Base-by-base conservation (phyloP, 1,140 invertebrate genomes). In the Polyergus mexicanus region DNA sequence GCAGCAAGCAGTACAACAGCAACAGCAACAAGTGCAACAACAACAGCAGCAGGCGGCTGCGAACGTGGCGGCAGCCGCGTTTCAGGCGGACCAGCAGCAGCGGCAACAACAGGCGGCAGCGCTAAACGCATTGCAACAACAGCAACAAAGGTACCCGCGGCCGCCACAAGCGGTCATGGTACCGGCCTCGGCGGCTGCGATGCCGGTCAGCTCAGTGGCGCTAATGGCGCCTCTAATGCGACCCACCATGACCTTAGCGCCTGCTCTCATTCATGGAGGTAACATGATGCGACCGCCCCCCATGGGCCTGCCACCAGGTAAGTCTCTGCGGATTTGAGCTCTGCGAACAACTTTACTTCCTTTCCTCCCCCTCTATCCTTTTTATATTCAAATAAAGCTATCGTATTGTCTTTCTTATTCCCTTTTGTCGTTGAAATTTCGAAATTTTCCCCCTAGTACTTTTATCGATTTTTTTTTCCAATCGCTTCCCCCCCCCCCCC, bases 241-340 rank as follows among this genome's bases (percentile, higher is more conserved):
- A 88, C 96, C 96, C 4, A 94, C 95, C 74, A 96, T 97, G 96
- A 95, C 96, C 66, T 95, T 96, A 56, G 97, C 96, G 84, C 97
- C 97, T 89, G 97, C 97, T 88, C 96, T 97, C 88, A 96, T 96
- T 93, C 95, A 96, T 81, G 96, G 96, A 92, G 96, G 96, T 92
- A 96, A 97, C 95, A 97, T 98, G 95, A 96, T 97, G 96, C 96
- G 97, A 93, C 97, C 96, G 91, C 96, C 96, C 90, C 96, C 95
- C 91, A 96, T 97, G 93, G 96, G 96, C 93, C 96, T 97, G 94
- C 97, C 97, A 86, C 96, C 97, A 96, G 97, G 97, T 97, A 96
- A 95, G 96, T 96, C 92, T 93, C 85, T 71, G 74, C 71, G 41
- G 81, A 76, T 87, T 89, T 81, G 60, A 85, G 84, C 35, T 54